Evolutionary conservation across 2,888 invertebrate species (phyloP), one percentile per base, ranked within the genome.

Genomic region (Stenotaenia linearis): DNA sequence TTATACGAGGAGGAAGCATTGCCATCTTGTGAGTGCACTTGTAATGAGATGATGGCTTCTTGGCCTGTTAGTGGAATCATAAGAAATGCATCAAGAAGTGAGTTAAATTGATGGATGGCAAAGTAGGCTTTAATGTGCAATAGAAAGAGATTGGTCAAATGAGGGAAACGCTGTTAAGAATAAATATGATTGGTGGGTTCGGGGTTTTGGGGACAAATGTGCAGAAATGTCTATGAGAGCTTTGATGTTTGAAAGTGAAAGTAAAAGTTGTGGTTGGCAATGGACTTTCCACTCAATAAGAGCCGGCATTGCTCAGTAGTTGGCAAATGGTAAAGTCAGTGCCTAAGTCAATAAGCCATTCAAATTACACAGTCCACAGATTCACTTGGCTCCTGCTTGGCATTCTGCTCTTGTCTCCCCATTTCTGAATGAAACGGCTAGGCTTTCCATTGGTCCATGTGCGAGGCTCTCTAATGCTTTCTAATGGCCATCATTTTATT

Each of bases 401-500:
- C 61, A 61, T 61, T 61, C 61, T 61, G 23, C 61, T 61, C 61
- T 61, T 61, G 69, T 69, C 28, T 69, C 69, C 69, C 69, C 69
- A 69, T 69, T n/a, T 69, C 69, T 69, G 69, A 69, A 69, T 69
- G 69, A 69, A 69, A 69, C 69, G 25, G 69, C 69, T 69, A 25
- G 69, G 69, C 69, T 25, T 69, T 25, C 69, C 69, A 69, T 69
- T 69, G 69, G 69, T 69, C 69, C 69, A 25, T 69, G 69, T 28
- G 69, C 69, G 4, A 69, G 69, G 69, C 69, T 69, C 69, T 69
- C 69, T 69, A 69, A 69, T 69, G 69, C 69, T 69, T 69, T 69
- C 69, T 69, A 69, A 69, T 69, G 69, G 69, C 69, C 69, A 69
- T 69, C 69, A 69, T 69, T 69, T 69, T 69, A 69, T 69, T 69